These are phyloP conservation scores for Eupristina koningsbergeri DNA, from an alignment of 1,140 invertebrate species.

Conservation along the genomic window DNA sequence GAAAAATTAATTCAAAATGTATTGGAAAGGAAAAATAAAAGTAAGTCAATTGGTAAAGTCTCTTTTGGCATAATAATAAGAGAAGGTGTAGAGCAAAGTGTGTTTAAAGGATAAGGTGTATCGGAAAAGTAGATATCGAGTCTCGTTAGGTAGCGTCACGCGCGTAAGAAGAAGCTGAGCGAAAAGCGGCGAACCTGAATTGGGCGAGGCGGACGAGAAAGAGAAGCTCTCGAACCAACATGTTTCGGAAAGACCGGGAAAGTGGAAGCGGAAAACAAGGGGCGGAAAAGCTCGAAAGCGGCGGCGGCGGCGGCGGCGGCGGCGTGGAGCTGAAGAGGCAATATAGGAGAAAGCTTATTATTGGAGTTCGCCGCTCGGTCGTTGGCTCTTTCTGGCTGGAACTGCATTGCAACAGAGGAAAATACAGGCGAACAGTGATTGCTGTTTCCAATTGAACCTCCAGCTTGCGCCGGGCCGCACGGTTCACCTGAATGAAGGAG, in stretches of 20 bases:
- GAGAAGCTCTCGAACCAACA: neutral
- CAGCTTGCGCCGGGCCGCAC: conserved; percentile 59
- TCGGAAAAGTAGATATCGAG: conserved; percentile 21
- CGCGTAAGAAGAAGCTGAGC: neutral
- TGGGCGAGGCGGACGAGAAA: conserved; percentile 12
- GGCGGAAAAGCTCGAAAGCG: conserved; percentile 26
- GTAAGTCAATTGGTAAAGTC: neutral
- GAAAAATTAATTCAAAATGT: neutral
- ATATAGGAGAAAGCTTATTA: conserved; percentile 75
- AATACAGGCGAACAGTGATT: conserved; percentile 74
- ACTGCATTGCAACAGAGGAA: conserved; percentile 63
- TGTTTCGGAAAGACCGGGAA: conserved; percentile 55
- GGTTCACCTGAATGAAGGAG: conserved; percentile 73
- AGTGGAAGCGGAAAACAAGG: conserved; percentile 57
- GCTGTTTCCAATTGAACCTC: conserved; percentile 74
- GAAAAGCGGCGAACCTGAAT: neutral
- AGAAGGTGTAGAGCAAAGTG: neutral
- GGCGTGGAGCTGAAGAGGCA: conserved; percentile 68
- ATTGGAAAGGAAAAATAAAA: neutral
- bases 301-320: conserved; percentile 34
- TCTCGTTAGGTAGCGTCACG: neutral
- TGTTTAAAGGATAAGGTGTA: conserved; percentile 3
- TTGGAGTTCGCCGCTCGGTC: conserved; percentile 70
- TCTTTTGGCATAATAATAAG: neutral
- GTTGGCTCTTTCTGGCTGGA: neutral